Evolutionary conservation across 2,888 invertebrate species (phyloP), one percentile per base, ranked within the genome.

Genomic region (Drosophila lutescens): DNA sequence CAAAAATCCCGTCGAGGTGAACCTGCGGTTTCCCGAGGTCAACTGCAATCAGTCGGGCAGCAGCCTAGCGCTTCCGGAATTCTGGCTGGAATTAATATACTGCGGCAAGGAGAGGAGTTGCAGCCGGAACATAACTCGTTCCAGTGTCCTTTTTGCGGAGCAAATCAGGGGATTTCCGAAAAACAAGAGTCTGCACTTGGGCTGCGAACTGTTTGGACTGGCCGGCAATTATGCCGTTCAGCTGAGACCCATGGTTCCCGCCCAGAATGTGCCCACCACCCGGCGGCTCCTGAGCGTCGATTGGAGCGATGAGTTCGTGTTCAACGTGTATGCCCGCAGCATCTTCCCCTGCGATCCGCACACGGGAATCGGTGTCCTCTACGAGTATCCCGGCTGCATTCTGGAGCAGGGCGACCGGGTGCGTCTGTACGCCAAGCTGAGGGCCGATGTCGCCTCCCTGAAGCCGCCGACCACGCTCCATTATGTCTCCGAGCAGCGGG

Each of bases 321-420:
- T 97, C 90, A 97, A 97, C 92, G 96, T 97, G 2, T 96, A 96
- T 91, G 96, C 96, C 0, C 94, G 95, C 30, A 96, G 96, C 69
- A 96, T 97, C 80, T 95, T 96, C 89, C 97, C 97, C 0, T 97
- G 97, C 91, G 96, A 96, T 79, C 95, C 95, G 2, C 94, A 94
- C 85, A 93, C 93, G 1, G 96, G 96, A 0, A 94, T 97, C 13
- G 94, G 95, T 0, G 97, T 96, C 8, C 93, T 97, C 15, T 97
- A 97, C 91, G 95, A 97, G 90, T 97, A 97, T 92, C 97, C 97
- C 0, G 94, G 95, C 55, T 97, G 97, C 86, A 96, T 96, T 76
- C 93, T 97, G 72, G 95, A 95, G 74, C 93, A 94, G 2, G 95
- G 95, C 0, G 96, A 96, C 91, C 93, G 96, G 3, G 95, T 97